Percentiles rank a stretch among this genome's conserved stretches.
These are phyloP conservation scores for Cephus spinipes DNA, from an alignment of 2,888 invertebrate species.

Conservation along the genomic window DNA sequence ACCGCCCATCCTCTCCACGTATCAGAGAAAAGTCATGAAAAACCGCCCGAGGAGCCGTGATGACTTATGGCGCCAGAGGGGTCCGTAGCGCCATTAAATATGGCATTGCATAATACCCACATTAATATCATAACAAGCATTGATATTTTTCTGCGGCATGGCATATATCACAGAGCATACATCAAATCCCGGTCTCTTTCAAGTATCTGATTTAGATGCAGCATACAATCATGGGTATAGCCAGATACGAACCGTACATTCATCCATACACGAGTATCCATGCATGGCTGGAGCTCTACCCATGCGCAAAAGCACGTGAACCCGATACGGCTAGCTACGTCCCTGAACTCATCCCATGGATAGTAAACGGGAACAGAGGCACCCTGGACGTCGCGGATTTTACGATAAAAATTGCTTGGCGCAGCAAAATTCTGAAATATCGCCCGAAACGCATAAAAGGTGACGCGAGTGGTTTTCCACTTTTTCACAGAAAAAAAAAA, in stretches of 20 bases:
- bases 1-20: neutral
- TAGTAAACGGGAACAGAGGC: too few relatives aligned
- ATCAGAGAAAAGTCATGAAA: neutral
- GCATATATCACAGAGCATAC: constrained; percentile 33
- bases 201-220: constrained; percentile 2
- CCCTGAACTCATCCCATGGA: too few relatives aligned
- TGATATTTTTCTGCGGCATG: constrained; percentile 26
- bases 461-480: constrained; percentile 1
- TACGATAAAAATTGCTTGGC: neutral
- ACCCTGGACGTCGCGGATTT: neutral
- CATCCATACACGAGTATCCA: too few relatives aligned
- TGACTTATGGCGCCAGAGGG: constrained; percentile 33
- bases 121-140: constrained; percentile 49
- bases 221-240: neutral
- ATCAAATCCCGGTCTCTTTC: constrained; percentile 27
- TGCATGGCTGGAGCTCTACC: too few relatives aligned
- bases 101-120: constrained; percentile 49
- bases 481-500: neutral
- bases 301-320: too few relatives aligned
- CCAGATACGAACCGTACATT: too few relatives aligned
- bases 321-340: too few relatives aligned
- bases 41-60: constrained; percentile 4
- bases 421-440: neutral
- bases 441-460: neutral
- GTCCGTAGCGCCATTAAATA: constrained; percentile 34